These are phyloP conservation scores for Ondatra zibethicus DNA, from an alignment of 2,113 vertebrate genomes.

Conservation along the genomic window DNA sequence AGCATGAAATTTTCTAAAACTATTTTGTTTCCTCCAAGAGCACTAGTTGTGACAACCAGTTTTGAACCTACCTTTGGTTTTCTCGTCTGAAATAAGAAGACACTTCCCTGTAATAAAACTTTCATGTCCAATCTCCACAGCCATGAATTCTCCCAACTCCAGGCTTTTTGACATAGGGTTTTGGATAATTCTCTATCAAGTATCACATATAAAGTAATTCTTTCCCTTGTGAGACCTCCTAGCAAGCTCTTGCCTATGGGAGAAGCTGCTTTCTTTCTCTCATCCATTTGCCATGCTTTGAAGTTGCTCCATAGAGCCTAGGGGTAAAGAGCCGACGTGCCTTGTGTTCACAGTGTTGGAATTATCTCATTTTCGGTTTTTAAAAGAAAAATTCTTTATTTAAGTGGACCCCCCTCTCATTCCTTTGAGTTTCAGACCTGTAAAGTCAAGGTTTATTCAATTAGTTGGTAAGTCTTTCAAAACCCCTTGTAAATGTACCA, in stretches of 20 bases:
- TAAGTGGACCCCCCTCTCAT: neutral
- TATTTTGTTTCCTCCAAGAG: neutral
- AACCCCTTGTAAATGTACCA: neutral
- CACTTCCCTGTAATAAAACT: neutral
- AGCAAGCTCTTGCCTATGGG: neutral
- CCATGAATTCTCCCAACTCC: neutral
- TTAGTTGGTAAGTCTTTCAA: constrained; percentile 46
- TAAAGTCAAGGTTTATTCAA: constrained; percentile 8
- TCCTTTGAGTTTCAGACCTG: constrained; percentile 13
- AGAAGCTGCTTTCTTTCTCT: neutral
- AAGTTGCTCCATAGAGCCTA: neutral
- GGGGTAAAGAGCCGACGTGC: neutral
- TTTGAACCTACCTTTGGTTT: neutral
- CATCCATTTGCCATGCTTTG: neutral
- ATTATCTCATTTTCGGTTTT: neutral
- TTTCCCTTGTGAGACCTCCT: neutral
- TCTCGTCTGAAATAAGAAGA: constrained; percentile 12
- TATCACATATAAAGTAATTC: neutral
- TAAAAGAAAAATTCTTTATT: constrained; percentile 5
- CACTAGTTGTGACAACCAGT: neutral
- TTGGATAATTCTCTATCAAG: neutral
- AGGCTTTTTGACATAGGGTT: constrained; percentile 37
- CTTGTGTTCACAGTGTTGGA: neutral
- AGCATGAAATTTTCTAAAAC: neutral
- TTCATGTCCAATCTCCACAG: neutral